Base-by-base conservation (phyloP, 2,888 invertebrate genomes). In the Epsilonema sp. region DNA sequence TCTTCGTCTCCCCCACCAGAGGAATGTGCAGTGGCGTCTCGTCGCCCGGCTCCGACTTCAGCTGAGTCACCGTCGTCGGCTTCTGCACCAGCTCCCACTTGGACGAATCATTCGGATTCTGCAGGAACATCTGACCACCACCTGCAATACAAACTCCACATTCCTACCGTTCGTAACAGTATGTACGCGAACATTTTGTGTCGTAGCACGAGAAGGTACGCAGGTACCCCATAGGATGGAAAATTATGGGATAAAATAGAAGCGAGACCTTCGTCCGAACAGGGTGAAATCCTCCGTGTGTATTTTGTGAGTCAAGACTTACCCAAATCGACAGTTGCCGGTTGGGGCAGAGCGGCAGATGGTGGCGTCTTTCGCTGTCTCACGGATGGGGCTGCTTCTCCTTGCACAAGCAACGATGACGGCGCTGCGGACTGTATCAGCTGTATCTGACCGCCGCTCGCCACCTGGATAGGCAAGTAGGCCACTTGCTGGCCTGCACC, bases 81-180 rank as follows among this genome's bases (percentile, higher is more conserved):
- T 16, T 16, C 16, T 31, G 8, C 16, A 67, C 56, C 8, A 69
- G 78, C 61, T 82, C 82, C 82, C 82, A 82, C 64, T 82, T 82
- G 52, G 75, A 76, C 0, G 80, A 78, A 64, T 82, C 82, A 54
- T 73, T 76, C 0, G 80, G 78, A 58, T 82, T 82, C 58, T 20
- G 40, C 2, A 13, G 40, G 22, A 5, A 20, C 20, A 3, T 4
- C 20, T 4, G 23, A 5, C 40, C 19, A 23, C 22, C 21, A 20
- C 20, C 21, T 4, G 11, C 4, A 5, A 20, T 5, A 3, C 37
- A n/a, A n/a, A n/a, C n/a, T n/a, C n/a, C n/a, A n/a, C n/a, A n/a
- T n/a, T n/a, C n/a, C n/a, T n/a, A n/a, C n/a, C n/a, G n/a, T n/a
- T n/a, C n/a, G n/a, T n/a, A n/a, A n/a, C n/a, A n/a, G n/a, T n/a